These are phyloP conservation scores for Balaeniceps rex DNA, from an alignment of 2,113 vertebrate species.

Conservation along the genomic window DNA sequence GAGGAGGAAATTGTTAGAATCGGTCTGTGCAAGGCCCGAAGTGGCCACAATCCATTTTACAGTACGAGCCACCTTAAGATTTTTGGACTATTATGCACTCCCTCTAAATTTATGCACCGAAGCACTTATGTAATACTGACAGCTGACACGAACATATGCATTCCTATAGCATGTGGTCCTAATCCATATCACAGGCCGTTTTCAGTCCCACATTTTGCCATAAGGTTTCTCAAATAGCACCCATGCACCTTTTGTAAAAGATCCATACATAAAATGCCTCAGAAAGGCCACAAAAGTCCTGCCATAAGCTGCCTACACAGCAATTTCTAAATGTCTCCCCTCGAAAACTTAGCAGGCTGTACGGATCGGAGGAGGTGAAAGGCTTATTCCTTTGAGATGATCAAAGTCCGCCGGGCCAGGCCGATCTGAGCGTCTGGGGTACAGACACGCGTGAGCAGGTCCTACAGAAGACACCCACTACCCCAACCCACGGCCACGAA, in stretches of 20 bases:
- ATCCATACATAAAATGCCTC: not conserved
- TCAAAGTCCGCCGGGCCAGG: not conserved
- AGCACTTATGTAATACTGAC: constrained; percentile 36
- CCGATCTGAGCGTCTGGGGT: not conserved
- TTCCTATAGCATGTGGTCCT: not conserved
- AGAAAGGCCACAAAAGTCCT: not conserved
- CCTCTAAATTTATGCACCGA: not conserved
- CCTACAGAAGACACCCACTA: not conserved
- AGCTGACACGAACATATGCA: not conserved
- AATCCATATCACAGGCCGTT: not conserved
- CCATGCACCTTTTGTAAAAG: not conserved
- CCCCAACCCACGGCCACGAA: not conserved
- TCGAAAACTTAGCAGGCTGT: not conserved
- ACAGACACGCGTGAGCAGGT: no score
- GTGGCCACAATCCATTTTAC: not conserved
- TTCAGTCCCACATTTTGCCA: not conserved
- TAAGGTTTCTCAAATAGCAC: not conserved
- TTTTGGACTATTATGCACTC: not conserved
- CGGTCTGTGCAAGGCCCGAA: not conserved
- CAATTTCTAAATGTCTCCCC: not conserved
- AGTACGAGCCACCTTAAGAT: not conserved
- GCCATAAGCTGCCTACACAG: not conserved
- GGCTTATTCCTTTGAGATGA: not conserved
- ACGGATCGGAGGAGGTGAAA: not conserved
- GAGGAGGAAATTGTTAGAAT: not conserved